Base-by-base conservation (phyloP, 2,888 invertebrate species). In the Orthonevra nobilis region DNA sequence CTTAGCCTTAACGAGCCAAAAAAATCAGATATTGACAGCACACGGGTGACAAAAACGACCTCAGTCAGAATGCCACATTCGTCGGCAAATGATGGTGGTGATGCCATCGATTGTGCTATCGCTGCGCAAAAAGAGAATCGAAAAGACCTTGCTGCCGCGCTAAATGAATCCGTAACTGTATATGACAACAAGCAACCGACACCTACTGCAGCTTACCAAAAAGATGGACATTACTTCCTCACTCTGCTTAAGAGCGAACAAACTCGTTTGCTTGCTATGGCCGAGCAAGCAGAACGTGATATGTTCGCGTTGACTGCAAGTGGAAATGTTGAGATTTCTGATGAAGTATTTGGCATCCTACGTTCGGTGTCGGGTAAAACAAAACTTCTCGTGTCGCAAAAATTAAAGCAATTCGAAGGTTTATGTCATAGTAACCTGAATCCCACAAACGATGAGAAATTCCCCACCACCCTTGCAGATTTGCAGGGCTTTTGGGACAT, bases 401-500 rank as follows among this genome's bases (percentile, higher is more conserved):
- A 97, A 87, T 95, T 97, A 92, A 94, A 95, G 87, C 97, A 97
- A 87, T 97, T 97, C 88, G 92, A 93, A 90, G 93, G 91, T 82
- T 88, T 91, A 60, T 91, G 91, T 85, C 90, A 91, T 86, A 91
- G 91, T 85, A 90, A 91, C 83, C 88, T 91, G 28, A 92, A 91
- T 86, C 92, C 92, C 86, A 88, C 91, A 2, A 90, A 90, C 17
- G 94, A 92, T 75, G 95, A 95, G 84, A 93, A 92, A 72, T 96
- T 95, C 88, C 94, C 94, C 3, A 96, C 96, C 3, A 96, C 96
- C 0, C 90, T 92, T 83, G 93, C 94, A 83, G 97, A 97, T 88
- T 90, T 97, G 72, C 95, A 94, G 83, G 97, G 97, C 0, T 97
- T 97, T 90, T 97, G 97, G 97, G 97, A 97, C 88, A 96, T 97